Conservation (phyloP, 2,888 invertebrate genomes). For the Leptopilina myrica region DNA sequence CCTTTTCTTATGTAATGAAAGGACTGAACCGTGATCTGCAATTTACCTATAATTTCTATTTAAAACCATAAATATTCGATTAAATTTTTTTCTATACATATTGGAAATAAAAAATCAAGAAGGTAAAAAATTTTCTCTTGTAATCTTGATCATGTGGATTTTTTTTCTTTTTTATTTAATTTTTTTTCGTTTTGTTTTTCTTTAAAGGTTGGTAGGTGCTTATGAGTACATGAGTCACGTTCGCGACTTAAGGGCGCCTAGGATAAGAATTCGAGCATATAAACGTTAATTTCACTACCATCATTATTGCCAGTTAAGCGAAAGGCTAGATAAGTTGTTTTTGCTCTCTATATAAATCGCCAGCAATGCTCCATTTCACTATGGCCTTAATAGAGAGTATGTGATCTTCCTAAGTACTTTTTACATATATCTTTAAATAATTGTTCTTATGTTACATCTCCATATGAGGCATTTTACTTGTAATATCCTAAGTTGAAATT, state of each 20-base stretch:
- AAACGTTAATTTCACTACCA: constrained; percentile 9
- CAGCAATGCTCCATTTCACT: constrained; percentile 28
- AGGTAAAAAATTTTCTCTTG: not conserved
- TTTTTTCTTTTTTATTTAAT: too few relatives aligned
- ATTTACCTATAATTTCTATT: not conserved
- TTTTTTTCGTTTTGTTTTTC: not conserved
- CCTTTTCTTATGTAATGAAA: too few relatives aligned
- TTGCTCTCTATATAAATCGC: constrained; percentile 1
- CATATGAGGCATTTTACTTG: not conserved
- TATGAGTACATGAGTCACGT: constrained; percentile 30
- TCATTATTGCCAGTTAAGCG: constrained; percentile 11
- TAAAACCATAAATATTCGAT: not conserved
- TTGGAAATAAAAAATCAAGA: not conserved
- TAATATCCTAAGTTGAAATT: too few relatives aligned
- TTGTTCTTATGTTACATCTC: constrained; percentile 1
- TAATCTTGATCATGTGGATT: not conserved
- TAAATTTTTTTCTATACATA: not conserved
- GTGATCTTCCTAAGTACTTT: constrained; percentile 2
- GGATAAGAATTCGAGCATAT: constrained; percentile 11
- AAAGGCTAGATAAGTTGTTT: constrained; percentile 34
- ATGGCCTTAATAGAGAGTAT: constrained; percentile 10
- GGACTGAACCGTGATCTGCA: too few relatives aligned
- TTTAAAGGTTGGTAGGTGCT: not conserved
- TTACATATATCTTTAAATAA: constrained; percentile 19
- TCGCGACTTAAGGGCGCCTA: constrained; percentile 18